Conservation (phyloP, 2,888 invertebrate species). For the Ectobius pallidus region DNA sequence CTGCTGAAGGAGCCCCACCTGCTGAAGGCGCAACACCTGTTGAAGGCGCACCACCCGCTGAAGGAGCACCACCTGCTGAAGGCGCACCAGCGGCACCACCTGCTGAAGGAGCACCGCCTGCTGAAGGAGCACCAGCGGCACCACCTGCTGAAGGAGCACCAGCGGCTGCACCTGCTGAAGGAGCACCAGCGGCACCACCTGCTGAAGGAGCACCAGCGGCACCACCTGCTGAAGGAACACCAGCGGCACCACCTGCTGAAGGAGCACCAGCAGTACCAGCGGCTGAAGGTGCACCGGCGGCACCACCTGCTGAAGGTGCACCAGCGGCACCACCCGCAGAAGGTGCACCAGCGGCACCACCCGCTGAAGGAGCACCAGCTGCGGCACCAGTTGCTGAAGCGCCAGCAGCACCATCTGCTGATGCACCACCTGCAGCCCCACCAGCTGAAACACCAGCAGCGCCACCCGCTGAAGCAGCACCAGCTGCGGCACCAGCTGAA, state of each 20-base stretch:
- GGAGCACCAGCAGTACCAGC: constrained; percentile 49
- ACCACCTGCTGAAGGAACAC: constrained; percentile 51
- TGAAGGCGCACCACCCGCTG: background rate
- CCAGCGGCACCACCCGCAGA: constrained; percentile 50
- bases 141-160: constrained; percentile 45
- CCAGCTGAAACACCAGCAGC: constrained; percentile 42
- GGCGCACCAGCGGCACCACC: constrained; percentile 52
- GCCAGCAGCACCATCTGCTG: constrained; percentile 33
- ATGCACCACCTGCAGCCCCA: constrained; percentile 38
- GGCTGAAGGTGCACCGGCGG: constrained; percentile 42
- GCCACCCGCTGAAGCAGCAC: constrained; percentile 48
- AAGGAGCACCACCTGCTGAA: constrained; percentile 39
- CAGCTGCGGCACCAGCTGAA: constrained; percentile 42
- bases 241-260: constrained; percentile 52
- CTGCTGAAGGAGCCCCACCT: constrained; percentile 32
- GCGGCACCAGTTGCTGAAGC: constrained; percentile 30
- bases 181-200: constrained; percentile 51
- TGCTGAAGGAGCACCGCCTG: constrained; percentile 51
- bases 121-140: constrained; percentile 43
- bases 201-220: constrained; percentile 48
- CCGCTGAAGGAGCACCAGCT: constrained; percentile 35
- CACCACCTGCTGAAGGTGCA: constrained; percentile 43
- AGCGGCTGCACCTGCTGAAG: constrained; percentile 48
- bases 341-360: constrained; percentile 44
- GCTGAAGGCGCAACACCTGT: constrained; percentile 37